phyloP scores from a whole-genome alignment of 2,797 vertebrate genomes.

The Manis pentadactyla region DNA sequence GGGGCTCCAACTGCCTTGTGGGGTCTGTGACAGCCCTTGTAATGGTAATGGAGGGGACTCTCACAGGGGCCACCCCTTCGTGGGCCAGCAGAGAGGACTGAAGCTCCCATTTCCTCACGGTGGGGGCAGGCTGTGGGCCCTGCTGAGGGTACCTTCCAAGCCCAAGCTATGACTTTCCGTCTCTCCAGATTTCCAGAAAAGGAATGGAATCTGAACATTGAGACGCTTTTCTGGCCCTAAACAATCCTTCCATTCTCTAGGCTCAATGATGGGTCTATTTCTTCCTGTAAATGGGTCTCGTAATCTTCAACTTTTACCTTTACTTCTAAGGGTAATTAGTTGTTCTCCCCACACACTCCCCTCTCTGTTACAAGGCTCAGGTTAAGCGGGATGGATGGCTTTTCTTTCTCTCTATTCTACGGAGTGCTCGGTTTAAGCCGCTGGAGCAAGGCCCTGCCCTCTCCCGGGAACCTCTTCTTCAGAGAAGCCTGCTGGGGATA shows the following conservation, averaged over 20 bases:
- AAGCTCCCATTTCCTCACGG: conserved; percentile 21
- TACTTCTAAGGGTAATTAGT: conserved; percentile 78
- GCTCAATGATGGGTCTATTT: conserved; percentile 83
- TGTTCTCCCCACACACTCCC: conserved; percentile 76
- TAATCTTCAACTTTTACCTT: conserved; percentile 80
- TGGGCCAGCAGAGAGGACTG: neutral
- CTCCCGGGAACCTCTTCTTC: conserved; percentile 54
- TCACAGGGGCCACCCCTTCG: neutral
- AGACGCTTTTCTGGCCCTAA: conserved; percentile 78
- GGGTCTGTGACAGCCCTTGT: conserved; percentile 75
- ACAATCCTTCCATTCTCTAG: conserved; percentile 83
- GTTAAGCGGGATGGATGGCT: conserved; percentile 71
- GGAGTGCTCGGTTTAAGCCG: conserved; percentile 68
- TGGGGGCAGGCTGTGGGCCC: conserved; percentile 43
- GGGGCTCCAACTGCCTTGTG: conserved; percentile 67
- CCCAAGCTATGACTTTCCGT: conserved; percentile 77
- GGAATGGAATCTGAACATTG: conserved; percentile 78
- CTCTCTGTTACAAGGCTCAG: conserved; percentile 82
- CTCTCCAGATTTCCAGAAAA: conserved; percentile 77
- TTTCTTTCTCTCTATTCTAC: conserved; percentile 67
- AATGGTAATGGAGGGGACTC: conserved; percentile 77
- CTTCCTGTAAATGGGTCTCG: conserved; percentile 81
- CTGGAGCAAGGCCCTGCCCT: conserved; percentile 54
- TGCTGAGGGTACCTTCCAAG: conserved; percentile 66
- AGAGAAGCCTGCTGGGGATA: conserved; percentile 48